Evolutionary conservation across 2,797 vertebrate species (phyloP).

Genomic region (Diglossa cyanea): DNA sequence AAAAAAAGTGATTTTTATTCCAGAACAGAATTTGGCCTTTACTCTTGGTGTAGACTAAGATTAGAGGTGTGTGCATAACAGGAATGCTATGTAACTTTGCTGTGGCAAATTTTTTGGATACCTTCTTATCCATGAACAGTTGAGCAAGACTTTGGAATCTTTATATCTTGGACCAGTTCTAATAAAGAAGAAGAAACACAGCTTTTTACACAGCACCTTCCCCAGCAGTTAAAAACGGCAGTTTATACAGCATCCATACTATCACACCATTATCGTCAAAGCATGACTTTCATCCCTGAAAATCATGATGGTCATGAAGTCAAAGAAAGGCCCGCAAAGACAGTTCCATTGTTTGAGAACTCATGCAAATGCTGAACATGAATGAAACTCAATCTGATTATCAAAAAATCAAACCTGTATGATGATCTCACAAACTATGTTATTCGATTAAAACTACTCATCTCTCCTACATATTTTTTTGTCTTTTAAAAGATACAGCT

Average conservation of each 20-base stretch:
- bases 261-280: conserved; percentile 17
- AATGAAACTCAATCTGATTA: conserved; percentile 24
- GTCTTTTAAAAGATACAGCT: background rate
- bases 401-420: conserved; percentile 37
- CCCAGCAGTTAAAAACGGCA: background rate
- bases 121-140: background rate
- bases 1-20: background rate
- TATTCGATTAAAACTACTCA: conserved; percentile 23
- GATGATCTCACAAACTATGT: background rate
- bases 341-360: conserved; percentile 46
- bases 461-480: background rate
- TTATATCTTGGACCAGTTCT: conserved; percentile 4
- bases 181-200: conserved; percentile 1
- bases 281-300: background rate
- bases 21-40: background rate
- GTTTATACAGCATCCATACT: background rate
- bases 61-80: background rate
- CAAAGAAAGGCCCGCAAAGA: conserved; percentile 43
- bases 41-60: background rate
- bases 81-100: background rate
- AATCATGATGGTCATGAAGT: background rate
- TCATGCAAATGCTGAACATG: conserved; percentile 15
- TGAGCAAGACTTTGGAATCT: conserved; percentile 8
- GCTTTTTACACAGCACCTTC: conserved; percentile 30
- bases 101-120: background rate